phyloP scores from a whole-genome alignment of 2,888 invertebrate species.

The Eledona agricola region DNA sequence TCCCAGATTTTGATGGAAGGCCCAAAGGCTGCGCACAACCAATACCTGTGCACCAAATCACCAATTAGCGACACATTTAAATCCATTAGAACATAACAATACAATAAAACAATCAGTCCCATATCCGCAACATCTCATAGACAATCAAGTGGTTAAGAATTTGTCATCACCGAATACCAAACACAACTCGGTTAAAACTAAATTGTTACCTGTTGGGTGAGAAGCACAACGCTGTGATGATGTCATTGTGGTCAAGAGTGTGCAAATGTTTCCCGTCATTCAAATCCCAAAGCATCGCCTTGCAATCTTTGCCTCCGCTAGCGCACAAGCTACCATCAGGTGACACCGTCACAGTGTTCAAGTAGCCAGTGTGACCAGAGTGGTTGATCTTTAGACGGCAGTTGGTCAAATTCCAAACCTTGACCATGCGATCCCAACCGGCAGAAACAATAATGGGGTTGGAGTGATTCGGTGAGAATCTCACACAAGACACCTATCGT shows the following conservation, averaged over 20 bases:
- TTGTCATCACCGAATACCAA: conserved; percentile 46
- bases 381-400: conserved; percentile 99
- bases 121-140: conserved; percentile 63
- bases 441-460: conserved; percentile 99
- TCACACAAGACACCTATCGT: conserved; percentile 88
- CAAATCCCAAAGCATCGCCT: conserved; percentile 99
- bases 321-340: conserved; percentile 99
- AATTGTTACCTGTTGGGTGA: conserved; percentile 86
- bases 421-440: conserved; percentile 98
- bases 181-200: conserved; percentile 8
- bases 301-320: conserved; percentile 99
- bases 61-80: conserved; percentile 3
- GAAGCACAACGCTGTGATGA: conserved; percentile 98
- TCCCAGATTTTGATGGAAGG: conserved; percentile 99
- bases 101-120: conserved; percentile 56
- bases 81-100: not conserved
- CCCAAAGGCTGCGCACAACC: conserved; percentile 99
- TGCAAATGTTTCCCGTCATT: conserved; percentile 99
- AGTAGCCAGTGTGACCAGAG: conserved; percentile 94
- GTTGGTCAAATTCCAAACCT: conserved; percentile 99
- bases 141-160: conserved; percentile 56
- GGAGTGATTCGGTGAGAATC: conserved; percentile 97
- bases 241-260: conserved; percentile 97
- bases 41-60: conserved; percentile 73
- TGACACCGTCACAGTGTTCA: conserved; percentile 98